Base-by-base conservation (phyloP, 2,113 vertebrate genomes). In the Ploceus nigricollis region DNA sequence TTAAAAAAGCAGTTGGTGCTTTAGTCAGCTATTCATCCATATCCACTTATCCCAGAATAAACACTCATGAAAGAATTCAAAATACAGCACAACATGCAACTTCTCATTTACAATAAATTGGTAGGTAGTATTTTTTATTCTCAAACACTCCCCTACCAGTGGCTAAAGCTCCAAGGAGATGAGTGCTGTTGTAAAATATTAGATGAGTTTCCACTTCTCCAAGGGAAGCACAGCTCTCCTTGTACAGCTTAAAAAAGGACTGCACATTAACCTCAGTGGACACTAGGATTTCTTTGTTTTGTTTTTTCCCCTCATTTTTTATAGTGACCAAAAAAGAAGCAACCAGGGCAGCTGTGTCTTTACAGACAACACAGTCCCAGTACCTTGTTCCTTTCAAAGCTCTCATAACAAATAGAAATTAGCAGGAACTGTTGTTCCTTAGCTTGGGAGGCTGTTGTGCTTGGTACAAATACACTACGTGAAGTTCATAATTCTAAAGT, bases 31-130 rank as follows among this genome's bases (percentile, higher is more conserved):
- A 88, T 96, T 97, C 90, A 94, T 96, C 92, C 54, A 61, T 77
- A 93, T 51, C 81, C 87, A 93, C 92, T 97, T 97, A 97, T 97
- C 87, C 66, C 71, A 92, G 90, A 94, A 97, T 96, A 97, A 98
- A 97, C 79, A 94, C 71, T 94, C 80, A 90, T 91, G 84, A 97
- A 89, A 92, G 83, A 97, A 97, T 93, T 97, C 64, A 95, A 97
- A 98, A 93, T 96, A 89, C 95, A 96, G 83, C 75, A 94, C 90
- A 96, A 96, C 61, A 78, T 89, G 91, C 76, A 93, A 87, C 83
- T 85, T 65, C 70, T 94, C 39, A 7, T 95, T 97, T 97, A 82
- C 57, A 95, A 57, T 86, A 95, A 96, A 97, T 90, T 88, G 79
- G 42, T 91, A 92, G 80, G 76, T 94, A 91, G 65, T 70, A 33